Conservation (phyloP, 1,140 invertebrate species). For the Calephelis virginiensis region DNA sequence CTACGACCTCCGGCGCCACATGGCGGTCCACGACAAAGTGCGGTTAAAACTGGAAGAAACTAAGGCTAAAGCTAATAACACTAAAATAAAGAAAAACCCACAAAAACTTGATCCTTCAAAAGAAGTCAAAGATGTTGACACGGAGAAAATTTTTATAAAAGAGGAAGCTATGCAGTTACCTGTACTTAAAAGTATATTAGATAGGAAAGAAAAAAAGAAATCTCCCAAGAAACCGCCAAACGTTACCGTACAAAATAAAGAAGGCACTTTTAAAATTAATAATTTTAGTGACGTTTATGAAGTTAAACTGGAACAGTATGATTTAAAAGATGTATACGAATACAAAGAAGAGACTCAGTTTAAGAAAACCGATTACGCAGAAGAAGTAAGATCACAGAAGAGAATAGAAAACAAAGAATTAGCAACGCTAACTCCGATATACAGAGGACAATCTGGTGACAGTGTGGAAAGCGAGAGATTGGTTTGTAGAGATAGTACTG, state of each 20-base stretch:
- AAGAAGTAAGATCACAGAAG: slow-evolving; percentile 36
- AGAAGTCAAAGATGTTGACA: slow-evolving; percentile 26
- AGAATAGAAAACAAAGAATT: slow-evolving; percentile 40
- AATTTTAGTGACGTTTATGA: slow-evolving; percentile 47
- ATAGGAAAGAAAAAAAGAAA: slow-evolving; percentile 44
- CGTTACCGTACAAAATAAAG: slow-evolving; percentile 47
- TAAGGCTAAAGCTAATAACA: slow-evolving; percentile 28
- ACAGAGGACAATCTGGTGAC: slow-evolving; percentile 29
- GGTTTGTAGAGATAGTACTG: slow-evolving; percentile 46
- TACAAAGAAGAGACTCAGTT: slow-evolving; percentile 24
- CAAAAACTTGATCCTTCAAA: slow-evolving; percentile 21
- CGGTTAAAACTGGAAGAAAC: slow-evolving; percentile 34
- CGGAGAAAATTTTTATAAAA: slow-evolving; percentile 36
- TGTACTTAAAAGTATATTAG: slow-evolving; percentile 37
- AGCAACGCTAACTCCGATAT: slow-evolving; percentile 39
- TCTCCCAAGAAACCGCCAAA: slow-evolving; percentile 45
- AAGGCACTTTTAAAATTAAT: slow-evolving; percentile 40
- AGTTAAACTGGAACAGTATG: slow-evolving; percentile 37
- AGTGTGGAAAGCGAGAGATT: slow-evolving; percentile 30
- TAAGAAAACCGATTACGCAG: slow-evolving; percentile 21
- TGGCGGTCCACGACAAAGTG: slow-evolving; percentile 84
- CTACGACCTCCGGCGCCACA: slow-evolving; percentile 93
- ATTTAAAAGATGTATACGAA: slow-evolving; percentile 43
- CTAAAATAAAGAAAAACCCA: slow-evolving; percentile 28
- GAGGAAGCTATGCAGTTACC: slow-evolving; percentile 27